Base-by-base conservation (phyloP, 30 jellyfish, hydroid and myxozoan genomes). In the Aurelia coerulea region DNA sequence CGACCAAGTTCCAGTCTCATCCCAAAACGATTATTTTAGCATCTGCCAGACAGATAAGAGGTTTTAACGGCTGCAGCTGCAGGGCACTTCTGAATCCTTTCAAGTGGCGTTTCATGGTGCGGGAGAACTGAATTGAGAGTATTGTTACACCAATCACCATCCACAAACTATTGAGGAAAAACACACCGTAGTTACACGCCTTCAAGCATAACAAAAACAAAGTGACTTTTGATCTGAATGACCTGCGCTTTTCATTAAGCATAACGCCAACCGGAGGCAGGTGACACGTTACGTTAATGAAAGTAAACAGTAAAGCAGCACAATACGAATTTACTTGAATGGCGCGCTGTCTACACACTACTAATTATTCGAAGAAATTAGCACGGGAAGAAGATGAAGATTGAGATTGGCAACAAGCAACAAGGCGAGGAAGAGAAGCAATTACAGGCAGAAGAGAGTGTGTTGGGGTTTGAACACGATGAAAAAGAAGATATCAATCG, bases 221-320 rank as follows among this genome's bases (percentile, higher is more conserved):
- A 19, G 12, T 79, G 89, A 79, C 89, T 71, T 79, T 67, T 79
- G 89, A 79, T 79, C 89, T 35, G 73, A 16, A n/a, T 79, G 80
- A 49, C 80, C 80, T 34, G 80, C 80, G 73, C 49, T 17, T 23
- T 23, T 17, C 70, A 60, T 17, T 60, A 32, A 46, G 29, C 62
- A 23, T 52, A 70, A 32, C 34, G 60, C 63, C 16, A 56, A 10
- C 46, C 31, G 16, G 62, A 51, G 10, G 16, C 80, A 56, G 89
- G 89, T 79, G 89, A 66, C 89, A 79, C 89, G 89, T 79, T 79
- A 63, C 11, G 46, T 41, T 62, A 1, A 5, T 8, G 78, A n/a
- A 33, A 34, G 46, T 31, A 35, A 70, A 70, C 53, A 70, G 14
- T 46, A 14, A 46, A 46, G 56, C 56, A 46, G 8, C 56, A 17